A percentile compares a stretch with the other conserved stretches of the same genome.
Conservation (phyloP, 2,113 vertebrate genomes). For the Eulemur macaco region DNA sequence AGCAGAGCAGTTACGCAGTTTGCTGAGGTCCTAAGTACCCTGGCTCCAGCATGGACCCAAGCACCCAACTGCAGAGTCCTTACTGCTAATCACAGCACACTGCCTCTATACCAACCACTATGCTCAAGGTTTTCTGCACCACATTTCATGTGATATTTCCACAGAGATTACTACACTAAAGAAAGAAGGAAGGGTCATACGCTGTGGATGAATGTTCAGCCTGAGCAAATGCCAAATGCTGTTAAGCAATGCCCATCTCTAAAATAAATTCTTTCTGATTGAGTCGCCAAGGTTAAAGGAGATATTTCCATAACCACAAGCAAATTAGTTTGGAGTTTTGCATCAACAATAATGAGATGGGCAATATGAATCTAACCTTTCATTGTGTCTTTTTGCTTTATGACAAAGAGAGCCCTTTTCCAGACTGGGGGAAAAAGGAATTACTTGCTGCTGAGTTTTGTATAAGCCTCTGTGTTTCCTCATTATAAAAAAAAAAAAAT, state of each 20-base stretch:
- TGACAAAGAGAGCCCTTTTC: not conserved
- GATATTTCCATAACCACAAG: not conserved
- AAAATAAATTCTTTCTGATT: constrained; percentile 24
- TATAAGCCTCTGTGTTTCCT: not conserved
- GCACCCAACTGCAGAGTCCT: not conserved
- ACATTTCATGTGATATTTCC: not conserved
- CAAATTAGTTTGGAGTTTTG: constrained; percentile 17
- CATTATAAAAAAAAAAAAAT: not conserved
- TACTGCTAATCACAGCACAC: not conserved
- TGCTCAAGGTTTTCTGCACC: not conserved
- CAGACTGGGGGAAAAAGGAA: not conserved
- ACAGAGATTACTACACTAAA: not conserved
- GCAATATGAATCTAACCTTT: not conserved
- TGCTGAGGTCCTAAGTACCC: not conserved
- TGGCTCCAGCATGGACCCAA: not conserved
- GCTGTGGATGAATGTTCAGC: not conserved
- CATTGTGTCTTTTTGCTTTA: not conserved
- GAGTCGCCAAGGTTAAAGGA: constrained; percentile 37
- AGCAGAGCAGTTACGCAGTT: not conserved
- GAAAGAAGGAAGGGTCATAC: not conserved
- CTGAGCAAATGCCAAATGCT: not conserved
- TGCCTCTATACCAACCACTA: not conserved
- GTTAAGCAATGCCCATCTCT: not conserved
- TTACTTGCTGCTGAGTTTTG: not conserved
- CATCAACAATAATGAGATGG: not conserved